Evolutionary conservation across 2,888 invertebrate species (phyloP).

Genomic region (Cheilosia soror): DNA sequence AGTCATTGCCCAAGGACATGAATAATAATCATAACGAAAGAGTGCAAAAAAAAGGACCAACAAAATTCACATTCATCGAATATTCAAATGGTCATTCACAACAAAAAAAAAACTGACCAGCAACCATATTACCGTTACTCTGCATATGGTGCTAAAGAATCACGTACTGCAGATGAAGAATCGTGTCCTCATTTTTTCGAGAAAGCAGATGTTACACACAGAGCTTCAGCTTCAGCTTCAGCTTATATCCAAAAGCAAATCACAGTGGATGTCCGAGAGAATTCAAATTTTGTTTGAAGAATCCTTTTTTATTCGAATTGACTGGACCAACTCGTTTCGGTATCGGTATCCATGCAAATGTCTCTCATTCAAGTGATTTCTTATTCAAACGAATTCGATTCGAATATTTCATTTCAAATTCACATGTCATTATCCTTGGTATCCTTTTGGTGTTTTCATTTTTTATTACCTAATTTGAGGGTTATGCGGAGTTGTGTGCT

Average conservation of each 20-base stretch:
- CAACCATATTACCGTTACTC: constrained; percentile 49
- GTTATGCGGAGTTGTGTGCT: constrained; percentile 35
- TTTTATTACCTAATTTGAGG: constrained; percentile 73
- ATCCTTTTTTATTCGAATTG: constrained; percentile 41
- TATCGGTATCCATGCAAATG: constrained; percentile 66
- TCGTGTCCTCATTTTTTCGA: constrained; percentile 53
- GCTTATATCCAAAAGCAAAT: constrained; percentile 54
- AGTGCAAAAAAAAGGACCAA: constrained; percentile 9
- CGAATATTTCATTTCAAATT: constrained; percentile 56
- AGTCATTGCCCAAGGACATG: constrained; percentile 53
- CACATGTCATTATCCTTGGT: constrained; percentile 57
- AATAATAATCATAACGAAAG: constrained; percentile 68
- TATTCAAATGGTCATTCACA: constrained; percentile 73
- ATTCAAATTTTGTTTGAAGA: constrained; percentile 60
- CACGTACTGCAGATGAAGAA: constrained; percentile 67
- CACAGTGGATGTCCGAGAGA: constrained; percentile 63
- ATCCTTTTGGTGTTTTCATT: constrained; percentile 32
- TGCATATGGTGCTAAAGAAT: constrained; percentile 64
- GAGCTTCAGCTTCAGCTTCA: constrained; percentile 15
- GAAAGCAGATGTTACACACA: constrained; percentile 53
- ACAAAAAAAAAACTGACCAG: background rate
- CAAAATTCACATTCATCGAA: constrained; percentile 72
- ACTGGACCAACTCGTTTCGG: constrained; percentile 29
- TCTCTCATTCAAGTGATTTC: constrained; percentile 45
- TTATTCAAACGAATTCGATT: constrained; percentile 63